phyloP scores from a whole-genome alignment of 1,140 invertebrate species.

The Aphaenogaster ashmeadi region DNA sequence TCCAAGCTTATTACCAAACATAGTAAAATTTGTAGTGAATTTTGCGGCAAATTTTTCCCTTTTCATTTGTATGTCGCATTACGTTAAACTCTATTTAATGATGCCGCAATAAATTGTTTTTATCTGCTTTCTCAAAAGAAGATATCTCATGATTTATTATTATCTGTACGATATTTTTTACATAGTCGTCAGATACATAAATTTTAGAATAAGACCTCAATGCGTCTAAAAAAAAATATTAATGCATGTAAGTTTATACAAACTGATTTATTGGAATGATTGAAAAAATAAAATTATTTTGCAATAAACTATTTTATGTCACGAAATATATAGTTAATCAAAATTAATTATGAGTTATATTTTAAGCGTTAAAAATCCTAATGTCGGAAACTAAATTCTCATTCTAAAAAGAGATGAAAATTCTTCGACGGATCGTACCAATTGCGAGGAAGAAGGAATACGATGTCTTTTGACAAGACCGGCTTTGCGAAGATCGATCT shows the following conservation, averaged over 20 bases:
- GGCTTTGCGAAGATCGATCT: conserved; percentile 29
- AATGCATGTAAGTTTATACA: background rate
- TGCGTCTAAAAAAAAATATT: background rate
- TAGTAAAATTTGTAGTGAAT: no score
- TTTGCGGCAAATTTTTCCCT: conserved; percentile 5
- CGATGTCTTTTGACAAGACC: conserved; percentile 8
- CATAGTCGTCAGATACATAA: background rate
- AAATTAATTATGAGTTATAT: conserved; percentile 6
- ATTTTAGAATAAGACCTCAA: background rate
- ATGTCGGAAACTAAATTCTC: background rate
- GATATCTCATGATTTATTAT: background rate
- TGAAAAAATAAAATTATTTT: background rate
- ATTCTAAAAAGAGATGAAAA: background rate
- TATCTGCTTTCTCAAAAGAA: background rate
- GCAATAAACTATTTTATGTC: background rate
- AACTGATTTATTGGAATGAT: background rate
- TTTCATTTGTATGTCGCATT: background rate
- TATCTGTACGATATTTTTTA: background rate
- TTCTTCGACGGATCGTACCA: background rate
- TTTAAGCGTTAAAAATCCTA: background rate
- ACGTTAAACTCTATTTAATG: background rate
- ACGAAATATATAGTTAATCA: background rate
- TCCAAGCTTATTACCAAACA: no score
- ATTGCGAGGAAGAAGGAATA: background rate
- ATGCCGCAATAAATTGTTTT: background rate